Evolutionary conservation across 2,797 vertebrate species (phyloP).

Genomic region (Halcyon badia): DNA sequence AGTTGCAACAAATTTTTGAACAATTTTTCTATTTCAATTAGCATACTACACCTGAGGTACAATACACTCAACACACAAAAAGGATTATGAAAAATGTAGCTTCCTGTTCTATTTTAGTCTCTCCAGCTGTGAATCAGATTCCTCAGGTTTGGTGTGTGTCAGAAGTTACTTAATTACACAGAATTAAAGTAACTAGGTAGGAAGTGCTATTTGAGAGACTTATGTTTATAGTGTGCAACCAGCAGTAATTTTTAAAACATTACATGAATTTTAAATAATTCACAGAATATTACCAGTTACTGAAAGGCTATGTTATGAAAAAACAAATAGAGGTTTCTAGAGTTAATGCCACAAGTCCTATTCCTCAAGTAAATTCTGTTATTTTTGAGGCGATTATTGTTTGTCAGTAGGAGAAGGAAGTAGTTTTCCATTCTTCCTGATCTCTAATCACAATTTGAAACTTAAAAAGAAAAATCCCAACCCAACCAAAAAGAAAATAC

Average conservation of each 20-base stretch:
- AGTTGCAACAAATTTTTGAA: not conserved
- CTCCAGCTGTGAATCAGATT: not conserved
- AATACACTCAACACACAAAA: not conserved
- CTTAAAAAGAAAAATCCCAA: not conserved
- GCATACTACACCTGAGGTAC: fast-evolving
- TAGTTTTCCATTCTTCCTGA: not conserved
- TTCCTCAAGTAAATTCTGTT: not conserved
- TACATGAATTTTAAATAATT: not conserved
- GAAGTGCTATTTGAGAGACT: not conserved
- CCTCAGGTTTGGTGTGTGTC: fast-evolving
- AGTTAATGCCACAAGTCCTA: not conserved
- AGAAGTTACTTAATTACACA: not conserved
- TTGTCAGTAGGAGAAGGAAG: not conserved
- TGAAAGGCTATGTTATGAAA: not conserved
- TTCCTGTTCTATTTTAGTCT: not conserved
- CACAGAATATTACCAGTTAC: not conserved
- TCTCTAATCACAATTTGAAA: not conserved
- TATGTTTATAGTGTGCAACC: fast-evolving
- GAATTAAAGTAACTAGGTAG: not conserved
- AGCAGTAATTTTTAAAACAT: not conserved
- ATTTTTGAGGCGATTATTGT: not conserved
- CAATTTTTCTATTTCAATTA: not conserved
- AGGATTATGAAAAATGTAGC: not conserved
- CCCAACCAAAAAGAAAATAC: no score
- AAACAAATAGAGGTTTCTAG: fast-evolving